These are phyloP conservation scores for Chloropsis hardwickii DNA, from an alignment of 2,113 vertebrate genomes.

Conservation along the genomic window DNA sequence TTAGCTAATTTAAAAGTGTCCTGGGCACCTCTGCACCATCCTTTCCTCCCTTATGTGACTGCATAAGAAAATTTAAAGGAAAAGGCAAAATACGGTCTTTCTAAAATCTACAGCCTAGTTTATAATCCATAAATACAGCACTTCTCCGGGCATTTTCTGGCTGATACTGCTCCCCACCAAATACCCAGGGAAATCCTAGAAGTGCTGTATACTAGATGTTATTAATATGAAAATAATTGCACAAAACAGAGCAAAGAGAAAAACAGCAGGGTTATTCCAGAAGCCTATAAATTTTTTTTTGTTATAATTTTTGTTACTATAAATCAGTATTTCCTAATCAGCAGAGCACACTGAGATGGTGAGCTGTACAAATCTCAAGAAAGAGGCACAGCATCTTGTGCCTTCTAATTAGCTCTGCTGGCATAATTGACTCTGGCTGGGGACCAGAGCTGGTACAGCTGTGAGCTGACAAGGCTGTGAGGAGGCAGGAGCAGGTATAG, in stretches of 20 bases:
- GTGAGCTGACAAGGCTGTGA: not conserved
- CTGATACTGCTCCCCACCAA: not conserved
- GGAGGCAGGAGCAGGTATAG: not conserved
- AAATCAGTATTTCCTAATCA: not conserved
- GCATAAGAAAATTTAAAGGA: not conserved
- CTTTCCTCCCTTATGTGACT: not conserved
- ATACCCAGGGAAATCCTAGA: not conserved
- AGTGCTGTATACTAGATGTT: not conserved
- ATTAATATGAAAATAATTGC: not conserved
- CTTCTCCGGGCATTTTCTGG: not conserved
- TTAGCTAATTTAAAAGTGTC: constrained; percentile 1
- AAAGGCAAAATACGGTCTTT: not conserved
- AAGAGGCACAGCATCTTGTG: not conserved
- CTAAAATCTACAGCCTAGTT: not conserved
- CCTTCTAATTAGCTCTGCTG: not conserved
- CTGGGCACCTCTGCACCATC: not conserved
- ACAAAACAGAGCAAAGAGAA: not conserved
- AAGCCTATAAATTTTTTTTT: not conserved
- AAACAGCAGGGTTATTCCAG: not conserved
- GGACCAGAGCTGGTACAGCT: not conserved
- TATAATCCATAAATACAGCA: not conserved
- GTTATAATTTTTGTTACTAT: not conserved
- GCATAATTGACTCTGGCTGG: not conserved
- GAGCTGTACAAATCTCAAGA: not conserved
- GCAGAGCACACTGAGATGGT: not conserved